These are phyloP conservation scores for Sceloporus tristichus DNA, from an alignment of 2,113 vertebrate genomes.

Conservation along the genomic window DNA sequence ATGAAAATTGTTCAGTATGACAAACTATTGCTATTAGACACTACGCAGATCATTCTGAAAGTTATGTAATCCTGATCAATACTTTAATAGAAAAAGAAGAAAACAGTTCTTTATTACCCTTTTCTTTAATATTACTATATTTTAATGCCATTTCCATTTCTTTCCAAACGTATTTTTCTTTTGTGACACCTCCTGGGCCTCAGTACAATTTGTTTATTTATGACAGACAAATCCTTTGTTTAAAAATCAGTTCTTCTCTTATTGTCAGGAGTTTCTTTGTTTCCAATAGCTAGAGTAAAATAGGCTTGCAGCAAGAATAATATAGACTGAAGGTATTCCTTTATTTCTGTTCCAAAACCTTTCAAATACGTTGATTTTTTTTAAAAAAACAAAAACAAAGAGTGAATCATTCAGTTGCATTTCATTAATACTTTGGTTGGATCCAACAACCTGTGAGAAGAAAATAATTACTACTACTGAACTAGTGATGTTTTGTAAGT, in stretches of 20 bases:
- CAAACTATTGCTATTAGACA: neutral
- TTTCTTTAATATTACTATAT: neutral
- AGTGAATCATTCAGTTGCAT: neutral
- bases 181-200: neutral
- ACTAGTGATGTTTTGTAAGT: neutral
- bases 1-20: neutral
- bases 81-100: neutral
- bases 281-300: neutral
- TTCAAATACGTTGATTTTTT: neutral
- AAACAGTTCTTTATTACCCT: neutral
- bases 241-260: neutral
- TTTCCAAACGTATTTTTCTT: neutral
- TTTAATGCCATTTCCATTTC: neutral
- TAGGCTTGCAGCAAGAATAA: neutral
- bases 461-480: neutral
- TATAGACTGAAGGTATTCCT: neutral
- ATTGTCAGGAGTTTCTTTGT: neutral
- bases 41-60: neutral
- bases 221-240: neutral
- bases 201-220: neutral
- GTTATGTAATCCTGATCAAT: neutral
- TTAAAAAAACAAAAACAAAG: neutral
- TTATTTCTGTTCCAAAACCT: neutral
- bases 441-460: neutral
- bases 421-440: neutral